These are phyloP conservation scores for Myocastor coypus DNA, from an alignment of 2,113 vertebrate genomes.

Conservation along the genomic window DNA sequence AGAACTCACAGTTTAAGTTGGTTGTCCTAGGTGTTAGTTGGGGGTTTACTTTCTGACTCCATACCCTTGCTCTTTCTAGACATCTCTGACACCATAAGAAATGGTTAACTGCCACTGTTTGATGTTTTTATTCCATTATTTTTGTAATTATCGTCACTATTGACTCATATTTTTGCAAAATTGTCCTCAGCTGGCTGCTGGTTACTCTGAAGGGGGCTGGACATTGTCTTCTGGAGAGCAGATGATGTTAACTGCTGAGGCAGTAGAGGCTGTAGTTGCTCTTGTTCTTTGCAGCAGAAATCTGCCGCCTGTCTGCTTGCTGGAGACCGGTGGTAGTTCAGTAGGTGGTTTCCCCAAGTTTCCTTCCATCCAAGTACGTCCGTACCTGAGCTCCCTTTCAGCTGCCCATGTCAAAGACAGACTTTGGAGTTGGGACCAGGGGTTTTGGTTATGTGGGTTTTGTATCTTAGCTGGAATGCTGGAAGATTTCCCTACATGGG, in stretches of 20 bases:
- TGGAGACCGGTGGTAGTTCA: background rate
- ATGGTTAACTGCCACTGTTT: background rate
- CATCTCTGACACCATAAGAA: background rate
- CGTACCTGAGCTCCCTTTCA: background rate
- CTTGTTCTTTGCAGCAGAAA: background rate
- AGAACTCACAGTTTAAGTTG: background rate
- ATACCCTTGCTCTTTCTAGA: background rate
- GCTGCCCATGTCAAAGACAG: background rate
- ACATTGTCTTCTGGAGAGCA: background rate
- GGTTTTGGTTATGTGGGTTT: constrained; percentile 45
- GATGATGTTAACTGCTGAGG: background rate
- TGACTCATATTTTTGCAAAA: background rate
- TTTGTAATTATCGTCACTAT: background rate
- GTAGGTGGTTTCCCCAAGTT: background rate
- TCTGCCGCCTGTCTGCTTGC: background rate
- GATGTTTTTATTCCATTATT: background rate
- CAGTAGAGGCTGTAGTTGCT: background rate
- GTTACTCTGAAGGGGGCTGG: background rate
- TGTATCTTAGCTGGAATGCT: constrained; percentile 48
- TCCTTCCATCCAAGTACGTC: background rate
- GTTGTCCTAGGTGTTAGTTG: background rate
- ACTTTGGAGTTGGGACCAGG: constrained; percentile 41
- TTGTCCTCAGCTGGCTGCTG: background rate
- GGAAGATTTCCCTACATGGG: constrained; percentile 68
- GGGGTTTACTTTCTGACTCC: background rate